Evolutionary conservation across 2,797 vertebrate genomes (phyloP), one percentile per base, ranked within the genome.

Genomic region (Cossypha caffra): DNA sequence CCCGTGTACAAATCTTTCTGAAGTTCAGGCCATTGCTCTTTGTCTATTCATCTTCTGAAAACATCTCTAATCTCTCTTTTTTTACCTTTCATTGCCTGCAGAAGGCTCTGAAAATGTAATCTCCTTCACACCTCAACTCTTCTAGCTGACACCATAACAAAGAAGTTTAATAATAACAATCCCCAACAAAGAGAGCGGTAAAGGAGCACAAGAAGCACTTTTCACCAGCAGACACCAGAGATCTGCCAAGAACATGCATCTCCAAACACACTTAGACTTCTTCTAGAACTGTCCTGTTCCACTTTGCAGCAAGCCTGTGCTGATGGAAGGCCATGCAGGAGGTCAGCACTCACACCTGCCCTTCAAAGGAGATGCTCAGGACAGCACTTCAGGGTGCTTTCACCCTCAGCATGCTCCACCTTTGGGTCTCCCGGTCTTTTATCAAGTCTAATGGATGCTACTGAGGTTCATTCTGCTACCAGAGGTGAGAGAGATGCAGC

Each of bases 111-210:
- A 52, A 66, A 76, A 82, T 14, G 51, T 51, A 86, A 40, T 86
- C 38, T 88, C 71, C 47, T 92, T 83, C 81, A 78, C 38, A 93
- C n/a, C 52, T 89, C 88, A 61, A 61, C 74, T 94, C 76, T 91
- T 75, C 84, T 75, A 86, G 54, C 57, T 87, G 84, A 80, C 86
- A 58, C 3, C 7, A 24, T 62, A 92, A 90, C 76, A 96, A 88
- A 78, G 51, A 87, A 43, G 28, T 79, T 89, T 66, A 76, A 87
- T 85, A 93, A 69, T 29, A 93, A 93, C 48, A 47, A 59, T 52
- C 33, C 73, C 33, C 61, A 85, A 47, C 61, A 82, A 88, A 71
- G 18, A 92, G 63, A 54, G 67, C 7, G 2, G 38, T 50, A 16
- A 64, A 76, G 64, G 61, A 93, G 42, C 6, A 4, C 3, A 0